phyloP scores from a whole-genome alignment of 2,888 invertebrate species.

The Neelides folsomi region DNA sequence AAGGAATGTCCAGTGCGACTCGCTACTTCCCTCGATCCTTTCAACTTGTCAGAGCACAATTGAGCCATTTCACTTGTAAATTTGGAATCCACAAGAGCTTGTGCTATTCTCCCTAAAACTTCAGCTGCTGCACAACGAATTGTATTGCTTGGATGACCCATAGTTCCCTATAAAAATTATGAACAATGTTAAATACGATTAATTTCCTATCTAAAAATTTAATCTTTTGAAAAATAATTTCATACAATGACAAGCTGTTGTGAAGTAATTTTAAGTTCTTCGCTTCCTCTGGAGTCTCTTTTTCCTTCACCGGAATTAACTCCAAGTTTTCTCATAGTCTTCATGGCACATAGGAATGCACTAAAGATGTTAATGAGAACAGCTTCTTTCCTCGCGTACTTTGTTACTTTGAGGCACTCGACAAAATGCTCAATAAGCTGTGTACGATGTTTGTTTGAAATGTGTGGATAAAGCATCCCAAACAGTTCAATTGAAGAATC shows the following conservation, averaged over 20 bases:
- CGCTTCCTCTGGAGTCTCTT: constrained; percentile 42
- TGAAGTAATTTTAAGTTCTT: constrained; percentile 35
- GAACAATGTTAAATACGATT: background rate
- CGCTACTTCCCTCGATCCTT: constrained; percentile 72
- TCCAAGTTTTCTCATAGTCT: constrained; percentile 65
- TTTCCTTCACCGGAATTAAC: constrained; percentile 47
- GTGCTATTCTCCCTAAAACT: constrained; percentile 82
- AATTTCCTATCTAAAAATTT: no score
- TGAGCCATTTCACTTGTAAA: constrained; percentile 82
- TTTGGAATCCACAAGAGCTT: constrained; percentile 70
- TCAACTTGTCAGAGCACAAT: constrained; percentile 73
- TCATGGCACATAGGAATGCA: constrained; percentile 74
- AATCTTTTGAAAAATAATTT: no score
- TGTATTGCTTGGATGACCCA: constrained; percentile 41
- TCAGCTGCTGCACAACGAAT: constrained; percentile 91
- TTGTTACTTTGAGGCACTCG: constrained; percentile 63
- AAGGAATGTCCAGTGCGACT: constrained; percentile 71
- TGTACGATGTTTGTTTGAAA: constrained; percentile 87
- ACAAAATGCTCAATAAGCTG: constrained; percentile 96
- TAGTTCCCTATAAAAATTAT: constrained; percentile 36
- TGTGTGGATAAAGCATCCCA: constrained; percentile 84
- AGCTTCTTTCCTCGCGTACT: constrained; percentile 83
- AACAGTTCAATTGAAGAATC: constrained; percentile 86
- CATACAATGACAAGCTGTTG: constrained; percentile 26
- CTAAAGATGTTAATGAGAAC: constrained; percentile 94